A percentile compares a stretch with the other conserved stretches of the same genome.
These are phyloP conservation scores for Drosophila anceps DNA, from an alignment of 2,888 invertebrate genomes.

Conservation along the genomic window DNA sequence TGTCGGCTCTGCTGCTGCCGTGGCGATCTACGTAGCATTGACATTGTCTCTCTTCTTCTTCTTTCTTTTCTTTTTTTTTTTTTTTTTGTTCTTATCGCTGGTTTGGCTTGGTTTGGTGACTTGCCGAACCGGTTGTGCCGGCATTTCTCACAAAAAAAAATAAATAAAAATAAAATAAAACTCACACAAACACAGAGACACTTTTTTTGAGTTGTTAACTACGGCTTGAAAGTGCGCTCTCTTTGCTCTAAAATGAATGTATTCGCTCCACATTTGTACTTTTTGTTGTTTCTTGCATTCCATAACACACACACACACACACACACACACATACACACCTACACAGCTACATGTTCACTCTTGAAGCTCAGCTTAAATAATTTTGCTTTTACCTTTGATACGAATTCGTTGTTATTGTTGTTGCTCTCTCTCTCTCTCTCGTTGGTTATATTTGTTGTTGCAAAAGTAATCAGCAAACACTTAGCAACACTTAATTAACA, in stretches of 20 bases:
- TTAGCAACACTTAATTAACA: slow-evolving; percentile 58
- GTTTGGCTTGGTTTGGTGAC: slow-evolving; percentile 59
- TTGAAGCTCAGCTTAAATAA: slow-evolving; percentile 41
- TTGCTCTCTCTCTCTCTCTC: slow-evolving; percentile 22
- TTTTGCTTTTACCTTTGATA: slow-evolving; percentile 65
- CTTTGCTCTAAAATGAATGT: slow-evolving; percentile 36
- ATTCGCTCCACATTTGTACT: slow-evolving; percentile 61
- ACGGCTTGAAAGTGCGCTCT: slow-evolving; percentile 57
- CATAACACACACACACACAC: slow-evolving; percentile 31
- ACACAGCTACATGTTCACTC: slow-evolving; percentile 1
- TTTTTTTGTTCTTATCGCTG: slow-evolving; percentile 37
- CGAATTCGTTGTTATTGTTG: slow-evolving; percentile 24
- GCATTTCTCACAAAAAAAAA: slow-evolving; percentile 58
- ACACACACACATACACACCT: slow-evolving; percentile 4
- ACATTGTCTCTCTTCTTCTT: slow-evolving; percentile 48
- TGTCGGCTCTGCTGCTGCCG: slow-evolving; percentile 1
- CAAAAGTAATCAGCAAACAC: slow-evolving; percentile 36
- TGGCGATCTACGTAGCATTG: slow-evolving; percentile 42
- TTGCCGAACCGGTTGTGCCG: slow-evolving; percentile 80
- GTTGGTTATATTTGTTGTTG: slow-evolving; percentile 40
- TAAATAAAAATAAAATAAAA: slow-evolving; percentile 27
- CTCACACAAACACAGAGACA: slow-evolving; percentile 41
- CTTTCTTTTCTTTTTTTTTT: slow-evolving; percentile 18
- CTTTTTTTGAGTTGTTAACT: slow-evolving; percentile 53
- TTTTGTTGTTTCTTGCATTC: slow-evolving; percentile 48